Evolutionary conservation across 2,888 invertebrate genomes (phyloP).

Genomic region (Scaptodrosophila latifasciaeformis): DNA sequence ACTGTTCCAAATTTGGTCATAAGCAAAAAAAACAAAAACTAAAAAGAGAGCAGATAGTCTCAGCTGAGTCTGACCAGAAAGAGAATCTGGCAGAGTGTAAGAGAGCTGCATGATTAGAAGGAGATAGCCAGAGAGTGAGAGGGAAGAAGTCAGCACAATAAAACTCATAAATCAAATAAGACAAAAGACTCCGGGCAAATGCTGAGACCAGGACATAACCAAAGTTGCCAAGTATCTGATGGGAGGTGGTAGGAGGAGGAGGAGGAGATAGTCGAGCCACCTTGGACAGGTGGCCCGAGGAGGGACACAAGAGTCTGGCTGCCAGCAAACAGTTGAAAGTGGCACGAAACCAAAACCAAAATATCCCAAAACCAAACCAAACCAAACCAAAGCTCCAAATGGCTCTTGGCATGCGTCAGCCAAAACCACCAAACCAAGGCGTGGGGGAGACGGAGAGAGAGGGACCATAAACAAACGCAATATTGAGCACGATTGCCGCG

Average conservation of each 20-base stretch:
- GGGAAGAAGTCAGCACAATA: constrained; percentile 62
- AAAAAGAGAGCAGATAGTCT: too few species aligned
- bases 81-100: too few species aligned
- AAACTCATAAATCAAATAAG: constrained; percentile 72
- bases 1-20: background rate
- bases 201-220: constrained; percentile 41
- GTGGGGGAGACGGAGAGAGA: background rate
- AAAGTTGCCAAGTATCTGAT: constrained; percentile 22
- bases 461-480: constrained; percentile 41
- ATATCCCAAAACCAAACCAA: too few species aligned
- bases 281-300: background rate
- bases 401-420: background rate
- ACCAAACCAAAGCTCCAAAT: background rate
- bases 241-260: background rate
- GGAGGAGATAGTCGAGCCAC: background rate
- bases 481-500: constrained; percentile 54
- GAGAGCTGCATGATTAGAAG: background rate
- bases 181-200: constrained; percentile 68
- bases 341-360: background rate
- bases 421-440: too few species aligned
- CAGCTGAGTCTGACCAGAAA: too few species aligned
- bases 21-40: constrained; percentile 1
- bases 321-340: too few species aligned
- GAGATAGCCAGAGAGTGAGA: constrained; percentile 25
- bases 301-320: too few species aligned